Conservation (phyloP, 2,888 invertebrate species). For the Iselma pallidipennis region DNA sequence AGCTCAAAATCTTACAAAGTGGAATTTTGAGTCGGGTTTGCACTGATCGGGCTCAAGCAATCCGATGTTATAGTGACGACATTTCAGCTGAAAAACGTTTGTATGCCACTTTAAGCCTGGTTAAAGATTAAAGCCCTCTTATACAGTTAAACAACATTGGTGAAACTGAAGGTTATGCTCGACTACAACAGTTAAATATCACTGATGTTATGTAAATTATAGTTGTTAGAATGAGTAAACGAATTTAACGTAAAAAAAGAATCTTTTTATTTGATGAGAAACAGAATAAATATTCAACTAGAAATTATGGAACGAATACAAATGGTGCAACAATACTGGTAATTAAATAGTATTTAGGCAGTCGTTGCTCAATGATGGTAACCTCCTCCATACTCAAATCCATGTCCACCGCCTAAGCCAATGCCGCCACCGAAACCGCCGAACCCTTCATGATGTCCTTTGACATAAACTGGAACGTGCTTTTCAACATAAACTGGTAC, state of each 20-base stretch:
- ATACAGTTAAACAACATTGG: too few species aligned
- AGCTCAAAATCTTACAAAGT: too few species aligned
- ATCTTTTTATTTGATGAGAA: conserved; percentile 34
- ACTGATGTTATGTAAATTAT: too few species aligned
- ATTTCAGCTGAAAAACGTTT: too few species aligned
- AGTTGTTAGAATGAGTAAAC: too few species aligned
- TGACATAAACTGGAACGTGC: conserved; percentile 54
- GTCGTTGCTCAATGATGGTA: conserved; percentile 33
- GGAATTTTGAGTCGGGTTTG: too few species aligned
- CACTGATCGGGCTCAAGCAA: too few species aligned
- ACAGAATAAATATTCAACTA: conserved; percentile 36
- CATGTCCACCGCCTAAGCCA: conserved; percentile 30
- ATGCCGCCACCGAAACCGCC: conserved; percentile 32
- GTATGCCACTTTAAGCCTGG: too few species aligned
- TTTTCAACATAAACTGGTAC: conserved; percentile 57
- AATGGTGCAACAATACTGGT: conserved; percentile 38
- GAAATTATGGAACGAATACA: conserved; percentile 30
- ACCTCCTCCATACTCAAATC: conserved; percentile 20
- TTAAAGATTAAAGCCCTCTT: too few species aligned
- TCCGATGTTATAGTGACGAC: too few species aligned
- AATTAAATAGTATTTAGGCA: conserved; percentile 28
- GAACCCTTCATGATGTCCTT: conserved; percentile 36
- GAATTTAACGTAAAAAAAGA: conserved; percentile 13
- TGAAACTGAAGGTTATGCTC: too few species aligned
- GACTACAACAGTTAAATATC: too few species aligned